Percentiles rank a stretch among this genome's conserved stretches.
Conservation (phyloP, 2,113 vertebrate species). For the Pristiophorus japonicus region DNA sequence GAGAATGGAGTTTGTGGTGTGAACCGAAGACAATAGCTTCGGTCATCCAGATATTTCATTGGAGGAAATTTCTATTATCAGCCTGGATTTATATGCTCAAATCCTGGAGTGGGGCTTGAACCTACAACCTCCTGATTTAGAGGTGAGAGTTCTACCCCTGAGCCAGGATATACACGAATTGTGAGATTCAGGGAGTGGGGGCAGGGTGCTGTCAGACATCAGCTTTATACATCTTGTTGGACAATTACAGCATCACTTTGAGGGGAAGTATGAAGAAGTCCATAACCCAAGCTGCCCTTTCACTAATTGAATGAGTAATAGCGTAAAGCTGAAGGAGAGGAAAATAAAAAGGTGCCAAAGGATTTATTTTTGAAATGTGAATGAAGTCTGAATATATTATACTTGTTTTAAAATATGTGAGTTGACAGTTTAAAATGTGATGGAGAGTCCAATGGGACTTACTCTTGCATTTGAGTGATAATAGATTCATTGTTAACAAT, state of each 20-base stretch:
- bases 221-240: neutral
- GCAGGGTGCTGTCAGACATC: too few relatives aligned
- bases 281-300: neutral
- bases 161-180: neutral
- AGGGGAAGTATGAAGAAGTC: neutral
- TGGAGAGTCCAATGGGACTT: constrained; percentile 10
- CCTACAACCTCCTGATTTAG: neutral
- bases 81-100: neutral
- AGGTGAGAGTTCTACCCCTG: neutral
- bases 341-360: neutral
- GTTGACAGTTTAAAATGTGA: constrained; percentile 34
- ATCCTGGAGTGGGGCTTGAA: neutral
- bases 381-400: constrained; percentile 32
- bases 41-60: too few relatives aligned
- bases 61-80: too few relatives aligned
- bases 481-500: constrained; percentile 32
- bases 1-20: too few relatives aligned
- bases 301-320: constrained; percentile 3
- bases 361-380: constrained; percentile 33
- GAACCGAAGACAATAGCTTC: too few relatives aligned
- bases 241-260: neutral
- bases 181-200: neutral
- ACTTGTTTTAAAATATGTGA: neutral
- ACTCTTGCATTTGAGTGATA: neutral
- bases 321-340: neutral